Percentiles rank a stretch among this genome's conserved stretches.
Evolutionary conservation across 64 coral and sea anemone genomes (phyloP).

Genomic region (Stylophora pistillata): DNA sequence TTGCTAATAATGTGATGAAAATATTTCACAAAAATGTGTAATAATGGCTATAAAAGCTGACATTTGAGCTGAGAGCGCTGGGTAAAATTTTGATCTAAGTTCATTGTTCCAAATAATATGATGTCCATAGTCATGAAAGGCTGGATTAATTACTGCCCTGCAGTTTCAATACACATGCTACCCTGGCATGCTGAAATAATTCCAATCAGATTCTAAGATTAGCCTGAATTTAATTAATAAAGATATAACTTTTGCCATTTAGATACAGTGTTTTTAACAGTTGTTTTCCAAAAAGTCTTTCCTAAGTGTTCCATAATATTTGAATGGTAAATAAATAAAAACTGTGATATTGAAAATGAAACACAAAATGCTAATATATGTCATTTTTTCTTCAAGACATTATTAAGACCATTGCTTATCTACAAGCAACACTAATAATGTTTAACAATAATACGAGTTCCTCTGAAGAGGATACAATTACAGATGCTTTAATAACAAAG

Average conservation of each 20-base stretch:
- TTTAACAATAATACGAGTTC: background rate
- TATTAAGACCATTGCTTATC: background rate
- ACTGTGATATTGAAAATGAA: background rate
- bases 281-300: background rate
- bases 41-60: background rate
- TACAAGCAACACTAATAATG: slow-evolving; percentile 6
- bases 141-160: slow-evolving; percentile 18
- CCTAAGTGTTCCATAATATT: background rate
- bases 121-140: background rate
- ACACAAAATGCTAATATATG: background rate
- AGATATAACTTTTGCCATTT: no score
- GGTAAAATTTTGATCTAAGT: background rate
- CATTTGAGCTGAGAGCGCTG: background rate
- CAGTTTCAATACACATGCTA: slow-evolving; percentile 17
- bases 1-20: no score
- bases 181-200: slow-evolving; percentile 11
- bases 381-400: background rate
- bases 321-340: background rate
- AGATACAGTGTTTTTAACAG: background rate
- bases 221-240: no score
- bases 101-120: no score
- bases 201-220: background rate
- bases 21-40: background rate
- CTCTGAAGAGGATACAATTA: slow-evolving; percentile 19
- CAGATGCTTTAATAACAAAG: slow-evolving; percentile 29